phyloP scores from a whole-genome alignment of 2,888 invertebrate genomes.

The Andrena marginata region DNA sequence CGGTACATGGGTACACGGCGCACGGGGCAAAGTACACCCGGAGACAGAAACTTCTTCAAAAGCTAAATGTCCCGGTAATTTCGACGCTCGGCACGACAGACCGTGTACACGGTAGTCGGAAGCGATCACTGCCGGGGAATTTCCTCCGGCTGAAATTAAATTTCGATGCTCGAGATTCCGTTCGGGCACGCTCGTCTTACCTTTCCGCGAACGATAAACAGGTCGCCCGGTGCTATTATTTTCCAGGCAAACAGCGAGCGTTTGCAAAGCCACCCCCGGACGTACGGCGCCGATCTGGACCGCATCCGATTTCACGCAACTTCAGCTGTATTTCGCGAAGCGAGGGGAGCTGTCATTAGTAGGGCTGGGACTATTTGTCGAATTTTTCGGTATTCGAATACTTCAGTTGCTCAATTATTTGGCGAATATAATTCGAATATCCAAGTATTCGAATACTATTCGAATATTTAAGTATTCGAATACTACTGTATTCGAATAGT shows the following conservation, averaged over 20 bases:
- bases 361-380: too few relatives aligned
- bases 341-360: constrained; percentile 15
- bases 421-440: too few relatives aligned
- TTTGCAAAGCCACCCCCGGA: neutral
- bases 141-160: constrained; percentile 61
- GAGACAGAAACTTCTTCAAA: constrained; percentile 62
- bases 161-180: constrained; percentile 54
- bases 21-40: constrained; percentile 21
- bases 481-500: too few relatives aligned
- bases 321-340: neutral
- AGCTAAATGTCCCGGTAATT: constrained; percentile 66
- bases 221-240: constrained; percentile 26
- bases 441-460: too few relatives aligned
- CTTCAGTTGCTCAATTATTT: too few relatives aligned
- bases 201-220: neutral
- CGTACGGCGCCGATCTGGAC: neutral
- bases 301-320: neutral
- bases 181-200: neutral
- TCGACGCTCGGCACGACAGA: constrained; percentile 45
- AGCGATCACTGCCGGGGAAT: constrained; percentile 42
- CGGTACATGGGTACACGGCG: constrained; percentile 22
- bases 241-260: constrained; percentile 22
- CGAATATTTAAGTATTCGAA: too few relatives aligned
- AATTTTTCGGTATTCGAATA: too few relatives aligned
- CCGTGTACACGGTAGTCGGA: constrained; percentile 28